phyloP scores from a whole-genome alignment of 2,113 vertebrate genomes.

The Oenanthe oenanthe region DNA sequence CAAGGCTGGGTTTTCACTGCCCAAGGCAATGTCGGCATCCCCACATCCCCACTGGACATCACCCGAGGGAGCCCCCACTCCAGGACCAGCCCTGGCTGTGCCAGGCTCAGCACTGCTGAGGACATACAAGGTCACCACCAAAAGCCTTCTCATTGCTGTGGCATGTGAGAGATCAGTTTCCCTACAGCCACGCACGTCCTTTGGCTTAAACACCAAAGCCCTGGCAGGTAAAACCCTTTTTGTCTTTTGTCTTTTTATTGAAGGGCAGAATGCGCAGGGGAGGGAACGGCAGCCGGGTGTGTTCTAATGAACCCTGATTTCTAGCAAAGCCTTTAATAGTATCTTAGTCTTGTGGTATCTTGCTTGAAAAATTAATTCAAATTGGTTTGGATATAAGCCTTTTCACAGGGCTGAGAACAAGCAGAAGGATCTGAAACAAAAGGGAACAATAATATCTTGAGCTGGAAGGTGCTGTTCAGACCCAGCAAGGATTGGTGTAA shows the following conservation, averaged over 20 bases:
- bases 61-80: fast-evolving
- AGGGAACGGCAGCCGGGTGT: neutral
- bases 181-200: neutral
- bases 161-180: neutral
- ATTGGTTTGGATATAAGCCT: constrained; percentile 47
- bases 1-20: neutral
- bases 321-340: constrained; percentile 57
- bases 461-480: constrained; percentile 15
- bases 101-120: neutral
- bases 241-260: constrained; percentile 21
- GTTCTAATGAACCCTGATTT: constrained; percentile 47
- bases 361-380: constrained; percentile 60
- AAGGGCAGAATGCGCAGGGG: neutral
- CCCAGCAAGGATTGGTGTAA: constrained; percentile 25
- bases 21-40: fast-evolving
- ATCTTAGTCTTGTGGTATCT: constrained; percentile 14
- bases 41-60: neutral
- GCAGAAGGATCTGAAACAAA: constrained; percentile 53
- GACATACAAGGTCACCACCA: neutral
- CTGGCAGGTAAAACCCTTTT: constrained; percentile 8
- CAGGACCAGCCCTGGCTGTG: neutral
- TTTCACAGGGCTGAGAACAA: constrained; percentile 36
- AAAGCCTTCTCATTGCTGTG: neutral
- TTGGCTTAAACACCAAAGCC: constrained; percentile 27
- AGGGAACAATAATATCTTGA: constrained; percentile 50